phyloP scores from a whole-genome alignment of 2,888 invertebrate species.

The Clepsis dumicolana region DNA sequence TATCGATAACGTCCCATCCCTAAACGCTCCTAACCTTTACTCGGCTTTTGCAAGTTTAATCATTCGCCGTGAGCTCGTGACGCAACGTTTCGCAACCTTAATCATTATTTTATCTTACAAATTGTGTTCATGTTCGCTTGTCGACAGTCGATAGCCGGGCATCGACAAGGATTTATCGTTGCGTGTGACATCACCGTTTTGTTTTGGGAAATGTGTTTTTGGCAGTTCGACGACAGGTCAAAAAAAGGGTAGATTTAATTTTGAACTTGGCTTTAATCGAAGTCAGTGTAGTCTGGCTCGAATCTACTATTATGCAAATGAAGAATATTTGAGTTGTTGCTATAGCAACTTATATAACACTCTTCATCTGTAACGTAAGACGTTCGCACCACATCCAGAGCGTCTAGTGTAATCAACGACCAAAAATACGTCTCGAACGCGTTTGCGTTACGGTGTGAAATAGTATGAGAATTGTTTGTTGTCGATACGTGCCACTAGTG shows the following conservation, averaged over 20 bases:
- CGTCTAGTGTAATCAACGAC: too few species aligned
- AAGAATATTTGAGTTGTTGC: too few species aligned
- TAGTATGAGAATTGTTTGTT: too few species aligned
- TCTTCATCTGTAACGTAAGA: too few species aligned
- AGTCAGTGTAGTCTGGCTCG: too few species aligned
- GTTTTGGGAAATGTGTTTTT: conserved; percentile 32
- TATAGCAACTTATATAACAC: too few species aligned
- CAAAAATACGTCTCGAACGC: too few species aligned
- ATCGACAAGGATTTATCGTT: conserved; percentile 53
- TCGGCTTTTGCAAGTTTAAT: conserved; percentile 85
- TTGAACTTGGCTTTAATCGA: background rate
- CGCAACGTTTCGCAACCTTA: conserved; percentile 83
- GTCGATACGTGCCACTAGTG: too few species aligned
- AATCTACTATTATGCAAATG: too few species aligned
- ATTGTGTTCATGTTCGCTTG: conserved; percentile 78
- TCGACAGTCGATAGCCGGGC: conserved; percentile 62
- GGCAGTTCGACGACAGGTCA: background rate
- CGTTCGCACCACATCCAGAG: too few species aligned
- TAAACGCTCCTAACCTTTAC: conserved; percentile 79
- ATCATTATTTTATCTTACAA: conserved; percentile 85
- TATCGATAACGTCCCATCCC: conserved; percentile 55
- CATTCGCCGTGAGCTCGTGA: conserved; percentile 82
- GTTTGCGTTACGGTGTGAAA: too few species aligned
- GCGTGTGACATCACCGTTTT: conserved; percentile 61
- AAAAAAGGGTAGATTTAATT: background rate